Evolutionary conservation across 2,113 vertebrate genomes (phyloP), one percentile per base, ranked within the genome.

Genomic region (Speoplatyrhinus poulsoni): DNA sequence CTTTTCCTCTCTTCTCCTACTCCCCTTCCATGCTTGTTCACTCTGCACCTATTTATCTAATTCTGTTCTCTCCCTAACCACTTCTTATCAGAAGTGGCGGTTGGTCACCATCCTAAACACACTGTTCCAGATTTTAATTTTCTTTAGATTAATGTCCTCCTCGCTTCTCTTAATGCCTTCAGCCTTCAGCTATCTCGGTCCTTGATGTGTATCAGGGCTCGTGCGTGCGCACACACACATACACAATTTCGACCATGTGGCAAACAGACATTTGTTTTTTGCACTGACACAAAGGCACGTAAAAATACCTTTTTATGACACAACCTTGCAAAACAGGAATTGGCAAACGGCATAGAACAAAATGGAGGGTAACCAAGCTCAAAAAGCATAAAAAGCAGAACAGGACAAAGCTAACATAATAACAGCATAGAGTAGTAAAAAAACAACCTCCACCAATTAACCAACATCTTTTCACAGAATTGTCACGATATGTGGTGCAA

Each of bases 51-150:
- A 96, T 98, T 96, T 94, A 95, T 98, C 96, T 98, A 94, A 93
- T 95, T 97, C 96, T 95, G 89, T 84, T 91, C 87, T 93, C 95
- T 95, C 95, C 94, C 96, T 96, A 96, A 96, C 94, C 94, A 94
- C 93, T 95, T 95, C 85, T 97, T 96, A 98, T 97, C 95, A 96
- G 94, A 98, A 95, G 93, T 95, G 95, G 95, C 93, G 95, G 94
- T 96, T 94, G 95, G 94, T 90, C 95, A 94, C 95, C 94, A 96
- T 96, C 95, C 95, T 95, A 95, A 96, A 94, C 67, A 91, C 91
- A 79, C 87, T 47, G 81, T 94, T 88, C 91, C 93, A 90, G 95
- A 94, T 98, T 99, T 98, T 98, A 98, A 98, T 98, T 99, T 96
- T 94, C 94, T 93, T 94, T 95, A 97, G 96, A 98, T 98, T 95